Base-by-base conservation (phyloP, 2,113 vertebrate species). In the Prunella himalayana region DNA sequence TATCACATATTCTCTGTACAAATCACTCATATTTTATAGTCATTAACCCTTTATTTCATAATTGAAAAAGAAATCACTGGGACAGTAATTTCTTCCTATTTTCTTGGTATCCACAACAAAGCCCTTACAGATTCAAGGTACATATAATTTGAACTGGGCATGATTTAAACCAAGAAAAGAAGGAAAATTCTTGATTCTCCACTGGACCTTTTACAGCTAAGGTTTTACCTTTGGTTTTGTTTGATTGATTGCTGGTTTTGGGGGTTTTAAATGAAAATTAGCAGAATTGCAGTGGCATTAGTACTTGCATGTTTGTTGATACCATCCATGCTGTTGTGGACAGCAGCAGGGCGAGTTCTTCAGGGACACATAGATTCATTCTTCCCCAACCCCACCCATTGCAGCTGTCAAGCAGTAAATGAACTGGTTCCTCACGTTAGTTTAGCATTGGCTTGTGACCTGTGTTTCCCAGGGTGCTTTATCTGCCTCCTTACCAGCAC, bases 71-170 rank as follows among this genome's bases (percentile, higher is more conserved):
- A 57, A 60, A 61, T 54, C 59, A 60, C 21, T 28, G 60, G n/a
- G 42, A 51, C 44, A 75, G 51, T 56, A 61, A 61, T 54, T 94
- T 85, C 49, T 81, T 93, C 71, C 56, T 95, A 7, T 86, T 93
- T 95, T 84, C n/a, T 69, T 54, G 13, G 53, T 92, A 92, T 71
- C 76, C 41, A 71, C 76, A 94, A 60, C 85, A 94, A 93, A 92
- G 37, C 42, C 41, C 37, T 93, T 61, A 63, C 10, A 83, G 51
- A 88, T 47, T 39, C 33, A 72, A 65, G 65, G 44, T 42, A 37
- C 10, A 17, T 33, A 42, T 61, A 68, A 72, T 49, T 59, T 75
- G 54, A 86, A 78, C 28, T 53, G 41, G 51, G 15, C 28, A 61
- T 53, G 54, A 35, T 44, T 82, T 78, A 82, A 83, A 77, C 15